phyloP scores from a whole-genome alignment of 2,888 invertebrate species.

The Encarsia formosa region DNA sequence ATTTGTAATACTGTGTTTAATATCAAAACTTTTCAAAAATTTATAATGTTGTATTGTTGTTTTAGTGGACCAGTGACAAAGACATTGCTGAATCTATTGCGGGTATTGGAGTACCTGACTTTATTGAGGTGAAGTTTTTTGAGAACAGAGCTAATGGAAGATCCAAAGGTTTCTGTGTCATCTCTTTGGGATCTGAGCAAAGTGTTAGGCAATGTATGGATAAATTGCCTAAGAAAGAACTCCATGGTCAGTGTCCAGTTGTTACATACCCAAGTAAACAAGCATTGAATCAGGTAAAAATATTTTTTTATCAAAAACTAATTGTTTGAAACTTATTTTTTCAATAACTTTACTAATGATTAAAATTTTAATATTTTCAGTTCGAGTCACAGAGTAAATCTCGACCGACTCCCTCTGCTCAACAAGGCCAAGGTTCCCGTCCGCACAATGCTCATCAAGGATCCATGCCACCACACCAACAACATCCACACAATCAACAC shows the following conservation, averaged over 20 bases:
- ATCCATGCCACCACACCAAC: slow-evolving; percentile 53
- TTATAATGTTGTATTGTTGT: slow-evolving; percentile 36
- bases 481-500: slow-evolving; percentile 54
- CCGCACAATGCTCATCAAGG: slow-evolving; percentile 58
- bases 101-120: slow-evolving; percentile 84
- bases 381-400: slow-evolving; percentile 93
- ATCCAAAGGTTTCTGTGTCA: slow-evolving; percentile 96
- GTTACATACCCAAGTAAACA: slow-evolving; percentile 95
- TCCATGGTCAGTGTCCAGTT: slow-evolving; percentile 92
- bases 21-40: background rate
- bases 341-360: background rate
- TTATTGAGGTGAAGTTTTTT: slow-evolving; percentile 98
- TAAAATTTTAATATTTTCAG: slow-evolving; percentile 50
- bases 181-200: slow-evolving; percentile 88
- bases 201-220: slow-evolving; percentile 89
- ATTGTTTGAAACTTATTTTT: slow-evolving; percentile 49
- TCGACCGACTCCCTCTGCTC: slow-evolving; percentile 74
- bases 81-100: slow-evolving; percentile 89
- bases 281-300: slow-evolving; percentile 60
- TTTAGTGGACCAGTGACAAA: slow-evolving; percentile 95
- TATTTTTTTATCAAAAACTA: background rate
- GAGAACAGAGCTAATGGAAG: slow-evolving; percentile 98
- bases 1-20: background rate
- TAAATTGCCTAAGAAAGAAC: slow-evolving; percentile 87
- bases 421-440: slow-evolving; percentile 56